phyloP scores from a whole-genome alignment of 2,888 invertebrate species.

The Oscheius sp. region DNA sequence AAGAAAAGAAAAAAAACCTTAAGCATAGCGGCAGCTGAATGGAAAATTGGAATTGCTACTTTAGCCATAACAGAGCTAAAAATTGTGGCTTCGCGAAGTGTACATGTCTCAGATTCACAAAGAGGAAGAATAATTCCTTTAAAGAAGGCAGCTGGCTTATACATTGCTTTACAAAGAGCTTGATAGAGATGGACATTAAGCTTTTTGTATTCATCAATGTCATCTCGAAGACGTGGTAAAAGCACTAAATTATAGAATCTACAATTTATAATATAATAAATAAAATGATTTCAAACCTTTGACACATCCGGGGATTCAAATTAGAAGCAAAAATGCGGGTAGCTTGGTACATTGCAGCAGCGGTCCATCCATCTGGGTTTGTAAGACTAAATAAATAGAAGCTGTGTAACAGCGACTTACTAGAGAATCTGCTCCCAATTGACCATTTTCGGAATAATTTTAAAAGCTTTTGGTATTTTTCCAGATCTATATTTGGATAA shows the following conservation, averaged over 20 bases:
- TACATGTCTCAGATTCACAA: constrained; percentile 86
- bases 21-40: constrained; percentile 88
- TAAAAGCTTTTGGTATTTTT: constrained; percentile 96
- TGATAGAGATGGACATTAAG: constrained; percentile 95
- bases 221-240: constrained; percentile 88
- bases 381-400: constrained; percentile 48
- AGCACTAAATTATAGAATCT: constrained; percentile 89
- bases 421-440: constrained; percentile 72
- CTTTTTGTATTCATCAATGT: constrained; percentile 91
- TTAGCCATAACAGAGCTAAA: constrained; percentile 89
- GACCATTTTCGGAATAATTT: constrained; percentile 86
- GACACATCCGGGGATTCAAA: constrained; percentile 93
- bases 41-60: constrained; percentile 90
- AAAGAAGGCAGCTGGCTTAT: constrained; percentile 97
- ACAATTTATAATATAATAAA: constrained; percentile 29
- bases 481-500: constrained; percentile 89
- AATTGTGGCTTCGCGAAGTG: constrained; percentile 92
- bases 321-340: constrained; percentile 96
- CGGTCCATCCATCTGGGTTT: constrained; percentile 84
- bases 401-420: too few species aligned
- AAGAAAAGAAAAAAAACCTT: constrained; percentile 45
- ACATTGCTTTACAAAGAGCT: constrained; percentile 88
- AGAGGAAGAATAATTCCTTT: constrained; percentile 81
- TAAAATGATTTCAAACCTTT: too few species aligned
- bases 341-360: constrained; percentile 95